phyloP scores from a whole-genome alignment of 2,797 vertebrate species.

The Coranthus polyacanthus region DNA sequence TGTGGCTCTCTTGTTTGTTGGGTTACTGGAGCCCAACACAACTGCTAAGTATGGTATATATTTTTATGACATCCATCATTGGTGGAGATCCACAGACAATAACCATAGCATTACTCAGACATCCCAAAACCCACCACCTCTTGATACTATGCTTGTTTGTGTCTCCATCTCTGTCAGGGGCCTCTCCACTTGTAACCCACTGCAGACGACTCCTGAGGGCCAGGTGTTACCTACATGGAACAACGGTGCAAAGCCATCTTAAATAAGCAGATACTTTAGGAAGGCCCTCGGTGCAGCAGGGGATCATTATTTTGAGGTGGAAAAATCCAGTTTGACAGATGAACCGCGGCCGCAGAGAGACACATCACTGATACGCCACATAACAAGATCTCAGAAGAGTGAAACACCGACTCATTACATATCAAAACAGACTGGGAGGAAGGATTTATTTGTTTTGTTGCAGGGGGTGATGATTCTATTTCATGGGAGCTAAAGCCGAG shows the following conservation, averaged over 20 bases:
- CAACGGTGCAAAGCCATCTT: conserved; percentile 80
- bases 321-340: conserved; percentile 99
- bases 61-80: conserved; percentile 78
- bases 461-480: conserved; percentile 96
- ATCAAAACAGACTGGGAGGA: conserved; percentile 95
- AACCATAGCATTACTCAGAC: conserved; percentile 68
- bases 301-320: conserved; percentile 99
- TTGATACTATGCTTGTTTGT: conserved; percentile 80
- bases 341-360: conserved; percentile 93
- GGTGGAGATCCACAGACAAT: conserved; percentile 71
- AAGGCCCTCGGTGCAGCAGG: conserved; percentile 91
- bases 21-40: conserved; percentile 35
- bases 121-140: conserved; percentile 66
- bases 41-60: conserved; percentile 70
- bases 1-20: conserved; percentile 27
- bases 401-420: conserved; percentile 94
- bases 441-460: conserved; percentile 97
- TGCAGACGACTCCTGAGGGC: conserved; percentile 74
- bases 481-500: conserved; percentile 89
- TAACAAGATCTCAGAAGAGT: conserved; percentile 99
- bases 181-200: conserved; percentile 77
- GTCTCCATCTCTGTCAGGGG: conserved; percentile 76
- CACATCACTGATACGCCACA: conserved; percentile 94
- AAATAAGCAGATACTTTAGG: conserved; percentile 87
- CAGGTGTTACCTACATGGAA: conserved; percentile 73